Evolutionary conservation across 2,113 vertebrate species (phyloP).

Genomic region (Urocolius indicus): DNA sequence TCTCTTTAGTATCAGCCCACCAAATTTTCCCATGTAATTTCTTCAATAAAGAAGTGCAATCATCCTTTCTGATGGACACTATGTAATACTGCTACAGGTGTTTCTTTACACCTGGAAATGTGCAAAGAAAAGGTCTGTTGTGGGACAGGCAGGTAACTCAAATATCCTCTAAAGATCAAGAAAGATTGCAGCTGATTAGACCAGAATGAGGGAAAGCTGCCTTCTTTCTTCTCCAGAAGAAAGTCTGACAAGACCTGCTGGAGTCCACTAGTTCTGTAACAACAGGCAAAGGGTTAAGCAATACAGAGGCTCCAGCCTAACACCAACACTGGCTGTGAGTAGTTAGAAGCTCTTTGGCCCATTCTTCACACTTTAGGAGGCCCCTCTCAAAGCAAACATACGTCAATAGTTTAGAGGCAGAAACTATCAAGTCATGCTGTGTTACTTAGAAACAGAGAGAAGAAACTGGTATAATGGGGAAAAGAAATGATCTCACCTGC

Average conservation of each 20-base stretch:
- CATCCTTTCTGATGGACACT: neutral
- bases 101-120: neutral
- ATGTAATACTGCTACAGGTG: neutral
- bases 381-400: slow-evolving; percentile 57
- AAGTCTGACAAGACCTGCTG: neutral
- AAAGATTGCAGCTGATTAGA: neutral
- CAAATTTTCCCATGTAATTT: neutral
- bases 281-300: slow-evolving; percentile 37
- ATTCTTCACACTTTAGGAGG: slow-evolving; percentile 69
- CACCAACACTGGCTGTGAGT: neutral
- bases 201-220: neutral
- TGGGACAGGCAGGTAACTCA: neutral
- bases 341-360: slow-evolving; percentile 33
- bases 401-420: slow-evolving; percentile 63
- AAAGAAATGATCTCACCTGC: slow-evolving; percentile 69
- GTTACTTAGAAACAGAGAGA: slow-evolving; percentile 47
- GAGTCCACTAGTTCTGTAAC: neutral
- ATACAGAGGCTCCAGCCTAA: slow-evolving; percentile 6
- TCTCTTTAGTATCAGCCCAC: neutral
- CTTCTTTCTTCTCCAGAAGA: neutral
- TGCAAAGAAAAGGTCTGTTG: neutral
- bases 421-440: slow-evolving; percentile 68
- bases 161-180: neutral
- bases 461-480: slow-evolving; percentile 50
- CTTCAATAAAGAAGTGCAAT: neutral